A percentile compares a stretch with the other conserved stretches of the same genome.
phyloP scores from a whole-genome alignment of 2,888 invertebrate genomes.

The Clivina fossor region DNA sequence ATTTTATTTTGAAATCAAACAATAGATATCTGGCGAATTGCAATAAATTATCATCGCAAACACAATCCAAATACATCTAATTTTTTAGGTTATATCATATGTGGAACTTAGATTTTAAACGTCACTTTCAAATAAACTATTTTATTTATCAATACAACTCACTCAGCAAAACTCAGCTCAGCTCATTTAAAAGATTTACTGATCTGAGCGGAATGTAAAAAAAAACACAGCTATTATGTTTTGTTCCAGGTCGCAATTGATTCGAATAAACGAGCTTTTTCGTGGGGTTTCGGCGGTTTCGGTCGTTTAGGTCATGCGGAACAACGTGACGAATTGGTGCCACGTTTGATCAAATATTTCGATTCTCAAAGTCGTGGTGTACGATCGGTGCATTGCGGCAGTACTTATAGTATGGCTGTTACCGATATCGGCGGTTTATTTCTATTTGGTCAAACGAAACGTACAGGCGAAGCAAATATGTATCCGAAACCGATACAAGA shows the following conservation, averaged over 20 bases:
- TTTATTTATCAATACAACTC: too few species aligned
- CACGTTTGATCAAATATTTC: conserved; percentile 83
- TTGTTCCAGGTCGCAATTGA: conserved; percentile 75
- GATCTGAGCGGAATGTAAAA: too few species aligned
- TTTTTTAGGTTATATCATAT: too few species aligned
- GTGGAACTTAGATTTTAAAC: too few species aligned
- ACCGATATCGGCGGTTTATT: conserved; percentile 75
- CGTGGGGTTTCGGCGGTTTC: conserved; percentile 96
- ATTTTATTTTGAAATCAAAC: too few species aligned
- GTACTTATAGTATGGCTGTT: conserved; percentile 82
- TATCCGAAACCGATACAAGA: conserved; percentile 94
- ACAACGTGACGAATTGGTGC: conserved; percentile 84
- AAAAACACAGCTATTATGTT: too few species aligned
- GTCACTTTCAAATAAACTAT: too few species aligned
- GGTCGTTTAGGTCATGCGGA: conserved; percentile 92
- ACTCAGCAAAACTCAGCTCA: too few species aligned
- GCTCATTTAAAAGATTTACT: too few species aligned
- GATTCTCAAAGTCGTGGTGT: conserved; percentile 84
- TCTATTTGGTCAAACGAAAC: conserved; percentile 89
- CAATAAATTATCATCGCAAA: too few species aligned
- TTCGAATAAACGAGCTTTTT: conserved; percentile 83
- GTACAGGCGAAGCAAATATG: conserved; percentile 94
- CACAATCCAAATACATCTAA: too few species aligned
- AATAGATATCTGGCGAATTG: too few species aligned
- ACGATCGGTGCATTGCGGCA: conserved; percentile 79